Evolutionary conservation across 35 echinoderm and acorn worm genomes (phyloP).

Genomic region (Anneissia japonica): DNA sequence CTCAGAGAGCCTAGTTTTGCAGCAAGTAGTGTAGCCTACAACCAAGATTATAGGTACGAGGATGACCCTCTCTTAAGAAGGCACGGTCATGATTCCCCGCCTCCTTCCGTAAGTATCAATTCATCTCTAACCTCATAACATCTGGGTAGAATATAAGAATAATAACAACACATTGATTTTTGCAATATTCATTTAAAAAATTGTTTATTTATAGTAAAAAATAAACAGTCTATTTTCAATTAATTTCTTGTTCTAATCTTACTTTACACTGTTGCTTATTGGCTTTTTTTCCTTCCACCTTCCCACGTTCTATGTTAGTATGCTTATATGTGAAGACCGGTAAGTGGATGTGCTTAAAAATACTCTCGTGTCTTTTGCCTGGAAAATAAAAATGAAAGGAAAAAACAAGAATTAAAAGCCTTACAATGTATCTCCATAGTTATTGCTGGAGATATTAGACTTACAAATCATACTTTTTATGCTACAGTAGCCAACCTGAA

Average conservation of each 20-base stretch:
- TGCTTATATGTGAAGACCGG: neutral
- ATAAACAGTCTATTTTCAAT: neutral
- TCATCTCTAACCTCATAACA: neutral
- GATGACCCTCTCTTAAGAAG: conserved; percentile 8
- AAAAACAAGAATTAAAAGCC: too few species aligned
- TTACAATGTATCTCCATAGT: neutral
- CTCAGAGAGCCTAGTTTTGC: conserved; percentile 1
- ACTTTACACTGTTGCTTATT: neutral
- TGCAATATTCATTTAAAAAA: neutral
- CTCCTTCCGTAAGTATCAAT: conserved; percentile 44
- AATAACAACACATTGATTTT: neutral
- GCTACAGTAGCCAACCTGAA: too few species aligned
- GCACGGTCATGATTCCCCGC: conserved; percentile 37
- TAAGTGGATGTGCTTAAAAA: neutral
- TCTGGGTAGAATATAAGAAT: neutral
- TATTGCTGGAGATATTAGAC: neutral
- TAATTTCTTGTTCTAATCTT: too few species aligned
- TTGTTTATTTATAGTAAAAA: neutral
- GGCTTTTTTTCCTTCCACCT: neutral
- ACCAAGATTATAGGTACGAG: neutral
- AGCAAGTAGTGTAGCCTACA: neutral
- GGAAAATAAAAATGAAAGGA: neutral
- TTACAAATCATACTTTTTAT: too few species aligned
- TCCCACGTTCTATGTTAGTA: neutral
- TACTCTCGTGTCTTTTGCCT: neutral